Conservation (phyloP, 2,113 vertebrate species). For the Dipodomys ordii region DNA sequence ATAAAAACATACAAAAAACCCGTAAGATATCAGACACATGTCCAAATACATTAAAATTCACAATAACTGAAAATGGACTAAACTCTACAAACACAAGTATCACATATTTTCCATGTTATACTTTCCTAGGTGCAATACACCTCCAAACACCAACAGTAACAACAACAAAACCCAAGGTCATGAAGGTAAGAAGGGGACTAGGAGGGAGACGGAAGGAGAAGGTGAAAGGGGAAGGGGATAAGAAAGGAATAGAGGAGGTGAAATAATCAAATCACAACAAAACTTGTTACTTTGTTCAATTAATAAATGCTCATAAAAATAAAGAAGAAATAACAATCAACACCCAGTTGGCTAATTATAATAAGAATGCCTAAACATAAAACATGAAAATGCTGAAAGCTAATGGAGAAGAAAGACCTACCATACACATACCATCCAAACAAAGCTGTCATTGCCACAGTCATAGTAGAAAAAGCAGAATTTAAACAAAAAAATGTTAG, state of each 20-base stretch:
- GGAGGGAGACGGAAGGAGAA: no score
- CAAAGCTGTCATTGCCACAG: background rate
- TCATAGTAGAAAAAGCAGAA: constrained; percentile 8
- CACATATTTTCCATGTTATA: no score
- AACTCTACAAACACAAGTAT: background rate
- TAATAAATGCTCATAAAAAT: background rate
- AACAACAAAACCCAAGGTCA: no score
- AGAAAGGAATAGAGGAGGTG: no score
- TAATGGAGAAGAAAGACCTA: background rate
- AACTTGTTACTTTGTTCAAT: no score
- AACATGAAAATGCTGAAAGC: background rate
- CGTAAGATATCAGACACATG: background rate
- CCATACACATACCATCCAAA: background rate
- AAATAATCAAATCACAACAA: no score
- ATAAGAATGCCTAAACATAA: background rate
- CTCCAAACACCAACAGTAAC: no score
- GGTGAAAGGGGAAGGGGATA: no score
- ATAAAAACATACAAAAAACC: no score
- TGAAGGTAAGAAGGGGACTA: no score
- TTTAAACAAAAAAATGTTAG: background rate
- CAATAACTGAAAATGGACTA: background rate
- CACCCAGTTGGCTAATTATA: background rate
- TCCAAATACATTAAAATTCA: background rate
- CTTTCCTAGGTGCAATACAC: no score
- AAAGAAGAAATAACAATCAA: constrained; percentile 23